Evolutionary conservation across 2,888 invertebrate species (phyloP).

Genomic region (Sarcophaga rosellei): DNA sequence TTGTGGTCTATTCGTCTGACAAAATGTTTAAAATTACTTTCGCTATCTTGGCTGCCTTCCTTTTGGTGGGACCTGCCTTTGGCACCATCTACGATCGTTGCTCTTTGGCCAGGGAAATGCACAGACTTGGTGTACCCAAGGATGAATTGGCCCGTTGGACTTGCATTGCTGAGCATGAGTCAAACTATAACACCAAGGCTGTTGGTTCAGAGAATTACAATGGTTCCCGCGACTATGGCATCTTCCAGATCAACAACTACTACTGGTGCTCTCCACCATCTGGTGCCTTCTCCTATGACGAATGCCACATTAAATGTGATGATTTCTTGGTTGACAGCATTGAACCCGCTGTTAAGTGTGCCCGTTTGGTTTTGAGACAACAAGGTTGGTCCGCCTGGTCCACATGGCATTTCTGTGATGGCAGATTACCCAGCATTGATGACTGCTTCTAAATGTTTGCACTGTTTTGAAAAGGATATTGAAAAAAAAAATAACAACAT

Average conservation of each 20-base stretch:
- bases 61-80: conserved; percentile 25
- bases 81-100: conserved; percentile 72
- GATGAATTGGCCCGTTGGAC: conserved; percentile 73
- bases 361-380: conserved; percentile 69
- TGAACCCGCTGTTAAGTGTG: conserved; percentile 68
- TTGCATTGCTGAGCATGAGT: conserved; percentile 74
- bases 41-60: conserved; percentile 45
- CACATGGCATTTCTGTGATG: conserved; percentile 74
- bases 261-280: conserved; percentile 72
- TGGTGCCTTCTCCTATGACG: conserved; percentile 68
- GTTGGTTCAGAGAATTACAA: conserved; percentile 80
- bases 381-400: conserved; percentile 75
- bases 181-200: conserved; percentile 77
- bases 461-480: too few relatives aligned
- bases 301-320: conserved; percentile 71
- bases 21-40: conserved; percentile 52
- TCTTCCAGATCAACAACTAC: conserved; percentile 64
- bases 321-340: conserved; percentile 71
- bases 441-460: conserved; percentile 72
- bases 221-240: conserved; percentile 76
- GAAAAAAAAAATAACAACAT: too few relatives aligned
- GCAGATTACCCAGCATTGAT: conserved; percentile 73
- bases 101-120: conserved; percentile 73
- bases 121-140: conserved; percentile 72
- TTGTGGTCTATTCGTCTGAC: background rate